A percentile compares a stretch with the other conserved stretches of the same genome.
These are phyloP conservation scores for Channa striata DNA, from an alignment of 2,797 vertebrate species.

Conservation along the genomic window DNA sequence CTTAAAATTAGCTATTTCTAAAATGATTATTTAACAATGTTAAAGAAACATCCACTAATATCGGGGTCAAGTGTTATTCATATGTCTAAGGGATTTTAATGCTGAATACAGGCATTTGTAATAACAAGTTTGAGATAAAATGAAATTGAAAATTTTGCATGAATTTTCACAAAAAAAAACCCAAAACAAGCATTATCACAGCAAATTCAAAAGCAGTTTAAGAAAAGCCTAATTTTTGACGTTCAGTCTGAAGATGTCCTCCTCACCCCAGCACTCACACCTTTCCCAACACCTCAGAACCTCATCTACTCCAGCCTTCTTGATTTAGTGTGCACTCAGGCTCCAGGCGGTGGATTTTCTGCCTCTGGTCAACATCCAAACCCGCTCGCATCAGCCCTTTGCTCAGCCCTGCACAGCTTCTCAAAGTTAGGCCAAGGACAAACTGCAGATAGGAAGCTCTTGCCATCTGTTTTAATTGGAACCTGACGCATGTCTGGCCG, in stretches of 20 bases:
- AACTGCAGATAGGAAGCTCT: conserved; percentile 58
- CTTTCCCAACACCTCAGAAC: conserved; percentile 9
- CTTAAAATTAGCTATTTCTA: no score
- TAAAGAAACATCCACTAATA: no score
- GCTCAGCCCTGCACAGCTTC: conserved; percentile 71
- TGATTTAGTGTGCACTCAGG: conserved; percentile 28
- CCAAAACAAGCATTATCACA: not conserved
- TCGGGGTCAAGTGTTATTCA: no score
- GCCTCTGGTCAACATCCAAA: conserved; percentile 44
- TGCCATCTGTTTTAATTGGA: conserved; percentile 72
- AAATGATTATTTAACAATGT: no score
- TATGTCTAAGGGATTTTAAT: no score
- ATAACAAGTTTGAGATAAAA: no score
- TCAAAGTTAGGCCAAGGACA: conserved; percentile 79
- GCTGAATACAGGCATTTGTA: no score
- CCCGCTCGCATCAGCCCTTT: conserved; percentile 54
- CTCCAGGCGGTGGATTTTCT: conserved; percentile 27
- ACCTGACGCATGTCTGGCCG: conserved; percentile 47
- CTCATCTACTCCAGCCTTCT: conserved; percentile 26
- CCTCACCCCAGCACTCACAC: conserved; percentile 11
- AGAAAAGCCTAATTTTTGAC: not conserved
- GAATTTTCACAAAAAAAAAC: no score
- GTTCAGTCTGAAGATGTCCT: conserved; percentile 4
- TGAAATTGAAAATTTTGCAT: no score
- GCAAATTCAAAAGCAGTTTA: not conserved